Base-by-base conservation (phyloP, 2,113 vertebrate genomes). In the Cacatua alba region DNA sequence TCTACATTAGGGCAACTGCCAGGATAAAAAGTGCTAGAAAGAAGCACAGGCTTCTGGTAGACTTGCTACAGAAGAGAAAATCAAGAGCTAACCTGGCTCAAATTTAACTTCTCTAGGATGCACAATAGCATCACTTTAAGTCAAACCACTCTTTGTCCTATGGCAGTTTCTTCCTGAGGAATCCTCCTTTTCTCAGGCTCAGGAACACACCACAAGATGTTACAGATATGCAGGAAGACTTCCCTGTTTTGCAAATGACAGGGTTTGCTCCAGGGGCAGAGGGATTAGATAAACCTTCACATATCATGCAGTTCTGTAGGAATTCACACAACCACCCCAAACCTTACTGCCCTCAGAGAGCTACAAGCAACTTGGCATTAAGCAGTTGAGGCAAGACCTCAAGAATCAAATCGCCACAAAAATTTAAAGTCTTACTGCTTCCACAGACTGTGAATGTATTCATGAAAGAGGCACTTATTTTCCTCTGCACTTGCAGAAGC, bases 181-280 rank as follows among this genome's bases (percentile, higher is more conserved):
- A 52, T 15, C 49, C 51, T 92, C 64, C 46, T 92, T 77, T 93
- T 94, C 90, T 95, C 95, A 96, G 86, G 95, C 94, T 95, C 60
- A 68, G 85, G 49, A 94, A 71, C 82, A 86, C 3, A 93, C 75
- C 92, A 88, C 88, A 86, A 83, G 90, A 93, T 96, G 68, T 43
- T 59, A 43, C 25, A 96, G 93, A 94, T 88, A 94, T 1, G 35
- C 60, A 83, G 43, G 76, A 78, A 94, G 60, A 81, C 46, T 86
- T 67, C 68, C 89, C 29, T 46, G 49, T 53, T 93, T 83, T 93
- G 51, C 63, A 95, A 51, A 86, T 23, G 71, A 29, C 76, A 77
- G 43, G 33, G 67, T 92, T 90, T 88, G 71, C 92, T 93, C 70
- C 71, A 33, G 60, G 53, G 82, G 68, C 49, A 49, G 39, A 70